A percentile compares a stretch with the other conserved stretches of the same genome.
phyloP scores from a whole-genome alignment of 2,888 invertebrate genomes.

The Elysia crispata region DNA sequence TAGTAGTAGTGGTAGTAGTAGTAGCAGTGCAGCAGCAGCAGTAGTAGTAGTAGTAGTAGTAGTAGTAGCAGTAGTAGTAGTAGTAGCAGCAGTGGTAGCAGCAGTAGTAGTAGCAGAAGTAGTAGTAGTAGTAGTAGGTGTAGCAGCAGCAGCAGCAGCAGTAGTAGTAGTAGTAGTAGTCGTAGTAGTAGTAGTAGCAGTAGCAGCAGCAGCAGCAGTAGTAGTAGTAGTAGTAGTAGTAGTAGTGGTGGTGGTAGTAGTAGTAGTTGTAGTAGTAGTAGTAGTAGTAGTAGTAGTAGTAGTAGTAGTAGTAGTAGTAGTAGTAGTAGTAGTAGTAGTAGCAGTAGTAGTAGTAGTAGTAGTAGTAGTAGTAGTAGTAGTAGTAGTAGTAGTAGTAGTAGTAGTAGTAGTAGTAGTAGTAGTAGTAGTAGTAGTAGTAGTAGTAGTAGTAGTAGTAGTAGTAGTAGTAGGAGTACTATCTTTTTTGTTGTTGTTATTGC shows the following conservation, averaged over 20 bases:
- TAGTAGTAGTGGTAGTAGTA: conserved; percentile 25
- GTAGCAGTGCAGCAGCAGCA: too few relatives aligned
- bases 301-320: background rate
- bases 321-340: conserved; percentile 7
- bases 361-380: conserved; percentile 25
- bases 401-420: conserved; percentile 45
- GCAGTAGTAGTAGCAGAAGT: background rate
- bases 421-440: conserved; percentile 44
- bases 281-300: conserved; percentile 11
- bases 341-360: conserved; percentile 6
- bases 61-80: background rate
- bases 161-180: too few relatives aligned
- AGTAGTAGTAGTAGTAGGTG: too few relatives aligned
- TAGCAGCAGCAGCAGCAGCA: too few relatives aligned
- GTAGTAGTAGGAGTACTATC: conserved; percentile 20
- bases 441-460: conserved; percentile 43
- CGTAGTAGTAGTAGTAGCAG: too few relatives aligned
- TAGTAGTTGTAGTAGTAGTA: conserved; percentile 29
- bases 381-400: conserved; percentile 38
- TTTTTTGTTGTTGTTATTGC: conserved; percentile 13
- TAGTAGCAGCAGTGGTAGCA: background rate
- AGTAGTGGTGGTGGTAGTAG: conserved; percentile 42
- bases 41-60: background rate
- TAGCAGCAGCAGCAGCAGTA: background rate
- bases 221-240: conserved; percentile 36